Conservation (phyloP, 2,888 invertebrate genomes). For the Eucera pruinosa region DNA sequence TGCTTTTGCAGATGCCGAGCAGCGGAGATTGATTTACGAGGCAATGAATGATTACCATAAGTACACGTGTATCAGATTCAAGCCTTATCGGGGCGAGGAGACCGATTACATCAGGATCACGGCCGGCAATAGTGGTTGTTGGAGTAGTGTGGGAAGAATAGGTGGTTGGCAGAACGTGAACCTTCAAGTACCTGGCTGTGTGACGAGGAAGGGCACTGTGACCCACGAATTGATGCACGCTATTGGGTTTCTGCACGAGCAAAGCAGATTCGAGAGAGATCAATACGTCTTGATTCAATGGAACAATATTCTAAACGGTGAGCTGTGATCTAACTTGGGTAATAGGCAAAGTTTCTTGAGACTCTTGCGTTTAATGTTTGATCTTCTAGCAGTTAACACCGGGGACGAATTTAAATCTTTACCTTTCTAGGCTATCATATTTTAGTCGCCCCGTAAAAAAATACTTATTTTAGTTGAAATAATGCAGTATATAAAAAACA, state of each 20-base stretch:
- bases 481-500: too few relatives aligned
- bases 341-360: neutral
- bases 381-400: neutral
- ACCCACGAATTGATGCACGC: constrained; percentile 93
- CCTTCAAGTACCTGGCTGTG: constrained; percentile 90
- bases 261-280: constrained; percentile 91
- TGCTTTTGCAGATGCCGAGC: constrained; percentile 84
- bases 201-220: constrained; percentile 90
- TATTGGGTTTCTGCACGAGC: constrained; percentile 92
- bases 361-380: neutral
- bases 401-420: too few relatives aligned
- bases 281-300: constrained; percentile 88
- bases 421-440: too few relatives aligned
- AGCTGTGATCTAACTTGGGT: neutral
- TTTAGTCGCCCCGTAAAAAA: too few relatives aligned
- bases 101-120: constrained; percentile 89
- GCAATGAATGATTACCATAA: constrained; percentile 91
- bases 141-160: constrained; percentile 91
- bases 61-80: constrained; percentile 90
- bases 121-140: constrained; percentile 89
- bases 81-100: constrained; percentile 87
- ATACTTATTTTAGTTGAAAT: too few relatives aligned
- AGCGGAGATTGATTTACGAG: constrained; percentile 87
- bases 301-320: constrained; percentile 88
- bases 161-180: constrained; percentile 89